Conservation (phyloP, 2,888 invertebrate genomes). For the Agrotis puta region DNA sequence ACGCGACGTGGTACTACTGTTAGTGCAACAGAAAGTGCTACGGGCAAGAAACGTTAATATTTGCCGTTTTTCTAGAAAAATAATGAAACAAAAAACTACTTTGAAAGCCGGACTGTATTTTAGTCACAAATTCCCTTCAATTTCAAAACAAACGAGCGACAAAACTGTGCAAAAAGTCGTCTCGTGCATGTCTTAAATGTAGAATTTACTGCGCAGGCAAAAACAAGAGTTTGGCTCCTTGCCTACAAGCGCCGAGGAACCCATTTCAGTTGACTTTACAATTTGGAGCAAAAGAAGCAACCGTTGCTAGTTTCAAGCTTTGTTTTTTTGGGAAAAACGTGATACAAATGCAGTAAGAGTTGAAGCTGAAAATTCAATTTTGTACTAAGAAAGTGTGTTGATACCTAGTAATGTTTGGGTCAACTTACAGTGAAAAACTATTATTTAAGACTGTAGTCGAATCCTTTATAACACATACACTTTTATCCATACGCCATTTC, state of each 20-base stretch:
- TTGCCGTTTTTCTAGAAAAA: neutral
- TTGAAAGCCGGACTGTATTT: neutral
- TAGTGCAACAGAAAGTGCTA: too few relatives aligned
- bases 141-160: conserved; percentile 29
- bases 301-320: conserved; percentile 12
- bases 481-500: too few relatives aligned
- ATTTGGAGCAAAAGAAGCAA: conserved; percentile 47
- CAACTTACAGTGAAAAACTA: neutral
- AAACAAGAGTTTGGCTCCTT: conserved; percentile 56
- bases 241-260: conserved; percentile 43
- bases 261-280: conserved; percentile 55
- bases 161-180: conserved; percentile 34
- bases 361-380: neutral
- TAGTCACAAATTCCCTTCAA: conserved; percentile 19
- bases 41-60: too few relatives aligned
- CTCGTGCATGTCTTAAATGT: conserved; percentile 48
- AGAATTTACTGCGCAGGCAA: conserved; percentile 54
- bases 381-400: neutral
- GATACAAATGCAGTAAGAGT: conserved; percentile 16
- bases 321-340: conserved; percentile 18
- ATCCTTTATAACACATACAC: too few relatives aligned
- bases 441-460: too few relatives aligned
- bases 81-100: neutral
- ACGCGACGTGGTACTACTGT: too few relatives aligned
- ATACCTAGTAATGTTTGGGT: neutral